phyloP scores from a whole-genome alignment of 2,113 vertebrate species.

The Phalacrocorax carbo region DNA sequence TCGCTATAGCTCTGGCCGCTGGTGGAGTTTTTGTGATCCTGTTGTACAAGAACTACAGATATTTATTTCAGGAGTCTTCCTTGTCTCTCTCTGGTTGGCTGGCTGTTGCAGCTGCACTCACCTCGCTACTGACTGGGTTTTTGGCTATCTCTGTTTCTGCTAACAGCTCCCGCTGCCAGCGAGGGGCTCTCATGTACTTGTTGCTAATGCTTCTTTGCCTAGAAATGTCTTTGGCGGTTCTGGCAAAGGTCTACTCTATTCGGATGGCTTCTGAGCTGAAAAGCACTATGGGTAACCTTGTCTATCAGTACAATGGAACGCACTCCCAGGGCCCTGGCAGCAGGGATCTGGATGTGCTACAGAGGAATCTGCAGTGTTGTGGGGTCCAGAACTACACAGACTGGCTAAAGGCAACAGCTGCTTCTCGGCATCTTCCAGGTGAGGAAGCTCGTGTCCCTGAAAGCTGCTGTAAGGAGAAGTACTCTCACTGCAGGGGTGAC shows the following conservation, averaged over 20 bases:
- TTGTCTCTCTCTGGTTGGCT: conserved; percentile 31
- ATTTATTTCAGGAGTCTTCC: conserved; percentile 10
- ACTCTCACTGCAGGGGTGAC: not conserved
- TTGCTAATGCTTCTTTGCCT: conserved; percentile 57
- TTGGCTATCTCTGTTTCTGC: not conserved
- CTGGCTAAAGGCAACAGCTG: not conserved
- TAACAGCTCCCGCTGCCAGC: not conserved
- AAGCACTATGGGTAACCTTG: not conserved
- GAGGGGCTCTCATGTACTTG: conserved; percentile 49
- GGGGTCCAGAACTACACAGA: conserved; percentile 24
- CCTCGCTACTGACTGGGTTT: not conserved
- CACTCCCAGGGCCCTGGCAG: not conserved
- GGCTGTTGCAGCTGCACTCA: not conserved
- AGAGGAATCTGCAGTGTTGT: conserved; percentile 38
- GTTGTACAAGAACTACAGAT: not conserved
- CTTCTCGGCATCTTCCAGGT: not conserved
- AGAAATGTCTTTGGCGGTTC: not conserved
- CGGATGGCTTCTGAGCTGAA: not conserved
- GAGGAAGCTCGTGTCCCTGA: not conserved
- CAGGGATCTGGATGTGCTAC: not conserved
- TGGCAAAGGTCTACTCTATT: not conserved
- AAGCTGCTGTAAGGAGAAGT: conserved; percentile 27
- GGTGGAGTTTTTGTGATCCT: not conserved
- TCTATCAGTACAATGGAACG: not conserved
- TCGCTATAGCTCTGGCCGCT: not conserved